Percentiles rank a stretch among this genome's conserved stretches.
Evolutionary conservation across 2,888 invertebrate species (phyloP).

Genomic region (Abrostola tripartita): DNA sequence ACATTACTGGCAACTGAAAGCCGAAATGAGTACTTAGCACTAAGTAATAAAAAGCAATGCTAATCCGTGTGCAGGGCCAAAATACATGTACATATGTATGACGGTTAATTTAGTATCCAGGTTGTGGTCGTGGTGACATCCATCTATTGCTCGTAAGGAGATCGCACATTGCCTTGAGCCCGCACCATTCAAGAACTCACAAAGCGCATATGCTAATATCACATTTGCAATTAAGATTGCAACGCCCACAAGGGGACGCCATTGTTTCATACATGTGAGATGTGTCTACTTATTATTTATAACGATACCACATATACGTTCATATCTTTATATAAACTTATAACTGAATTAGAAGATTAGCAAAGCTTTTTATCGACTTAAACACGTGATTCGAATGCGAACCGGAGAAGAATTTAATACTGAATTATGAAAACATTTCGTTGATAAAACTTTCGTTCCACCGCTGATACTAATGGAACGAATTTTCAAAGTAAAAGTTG

Average conservation of each 20-base stretch:
- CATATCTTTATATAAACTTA: slow-evolving; percentile 30
- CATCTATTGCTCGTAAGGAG: slow-evolving; percentile 71
- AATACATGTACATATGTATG: slow-evolving; percentile 31
- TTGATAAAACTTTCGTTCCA: slow-evolving; percentile 72
- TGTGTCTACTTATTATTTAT: slow-evolving; percentile 68
- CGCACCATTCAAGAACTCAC: slow-evolving; percentile 80
- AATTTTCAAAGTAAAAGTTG: slow-evolving; percentile 85
- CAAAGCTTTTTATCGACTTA: slow-evolving; percentile 39
- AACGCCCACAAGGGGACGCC: slow-evolving; percentile 81
- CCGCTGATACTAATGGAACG: slow-evolving; percentile 82
- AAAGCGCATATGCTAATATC: slow-evolving; percentile 85
- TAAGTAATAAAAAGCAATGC: slow-evolving; percentile 33
- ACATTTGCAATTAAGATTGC: slow-evolving; percentile 86
- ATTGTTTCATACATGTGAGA: slow-evolving; percentile 79
- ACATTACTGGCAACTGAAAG: not conserved
- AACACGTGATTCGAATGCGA: slow-evolving; percentile 53
- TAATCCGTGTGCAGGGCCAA: slow-evolving; percentile 27
- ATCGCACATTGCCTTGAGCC: slow-evolving; percentile 76
- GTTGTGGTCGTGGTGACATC: slow-evolving; percentile 59
- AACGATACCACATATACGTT: slow-evolving; percentile 39
- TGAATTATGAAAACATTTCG: slow-evolving; percentile 75
- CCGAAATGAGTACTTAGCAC: slow-evolving; percentile 16
- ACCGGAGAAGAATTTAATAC: slow-evolving; percentile 65
- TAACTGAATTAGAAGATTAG: slow-evolving; percentile 24
- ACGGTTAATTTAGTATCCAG: slow-evolving; percentile 47